Conservation (phyloP, 2,113 vertebrate genomes). For the Aegithalos caudatus region DNA sequence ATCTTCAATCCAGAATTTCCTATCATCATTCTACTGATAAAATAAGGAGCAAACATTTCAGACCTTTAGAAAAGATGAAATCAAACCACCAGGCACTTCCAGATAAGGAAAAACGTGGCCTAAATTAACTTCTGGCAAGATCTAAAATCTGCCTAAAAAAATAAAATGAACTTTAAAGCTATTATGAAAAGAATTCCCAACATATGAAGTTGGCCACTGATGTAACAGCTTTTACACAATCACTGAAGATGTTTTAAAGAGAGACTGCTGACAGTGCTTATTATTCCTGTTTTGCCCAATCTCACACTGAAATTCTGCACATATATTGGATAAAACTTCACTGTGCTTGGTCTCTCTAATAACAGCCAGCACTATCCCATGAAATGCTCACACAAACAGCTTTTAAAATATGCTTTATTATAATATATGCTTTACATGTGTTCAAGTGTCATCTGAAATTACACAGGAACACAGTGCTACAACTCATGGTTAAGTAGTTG, state of each 20-base stretch:
- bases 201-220: neutral
- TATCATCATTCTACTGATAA: neutral
- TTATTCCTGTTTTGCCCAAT: neutral
- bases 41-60: neutral
- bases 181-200: neutral
- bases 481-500: neutral
- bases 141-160: neutral
- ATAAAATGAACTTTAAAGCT: neutral
- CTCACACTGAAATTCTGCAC: neutral
- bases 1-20: neutral
- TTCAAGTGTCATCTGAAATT: neutral
- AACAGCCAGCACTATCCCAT: neutral
- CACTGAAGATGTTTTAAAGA: neutral
- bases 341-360: neutral
- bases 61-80: neutral
- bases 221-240: neutral
- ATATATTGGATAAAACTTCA: neutral
- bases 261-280: neutral
- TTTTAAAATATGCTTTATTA: neutral
- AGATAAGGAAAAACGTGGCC: neutral
- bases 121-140: neutral
- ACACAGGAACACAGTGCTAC: neutral
- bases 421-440: accelerated
- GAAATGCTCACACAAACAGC: neutral
- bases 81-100: neutral